These are phyloP conservation scores for Diabrotica virgifera DNA, from an alignment of 1,140 invertebrate species.

Conservation along the genomic window DNA sequence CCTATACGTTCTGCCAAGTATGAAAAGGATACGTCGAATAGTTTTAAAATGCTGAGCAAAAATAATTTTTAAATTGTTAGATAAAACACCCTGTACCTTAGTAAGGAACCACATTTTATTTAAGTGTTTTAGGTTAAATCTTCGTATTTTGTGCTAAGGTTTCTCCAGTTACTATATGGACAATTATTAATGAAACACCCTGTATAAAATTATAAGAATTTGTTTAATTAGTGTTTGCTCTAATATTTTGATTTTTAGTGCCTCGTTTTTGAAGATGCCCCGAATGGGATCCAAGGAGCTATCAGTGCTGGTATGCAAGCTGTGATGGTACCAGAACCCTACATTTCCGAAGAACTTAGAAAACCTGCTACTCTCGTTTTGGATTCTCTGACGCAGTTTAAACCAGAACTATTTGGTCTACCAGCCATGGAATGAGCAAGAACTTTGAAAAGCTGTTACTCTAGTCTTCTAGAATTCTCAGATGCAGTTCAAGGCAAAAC, in stretches of 20 bases:
- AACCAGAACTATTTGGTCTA: slow-evolving; percentile 71
- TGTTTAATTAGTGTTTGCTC: no score
- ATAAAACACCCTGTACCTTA: no score
- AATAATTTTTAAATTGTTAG: no score
- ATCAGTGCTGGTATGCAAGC: slow-evolving; percentile 78
- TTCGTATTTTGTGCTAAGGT: no score
- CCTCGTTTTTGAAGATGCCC: slow-evolving; percentile 85
- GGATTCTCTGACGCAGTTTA: slow-evolving; percentile 70
- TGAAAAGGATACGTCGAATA: no score
- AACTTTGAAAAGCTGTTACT: slow-evolving; percentile 60
- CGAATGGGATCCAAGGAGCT: slow-evolving; percentile 76
- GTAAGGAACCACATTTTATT: no score
- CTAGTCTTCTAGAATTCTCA: slow-evolving; percentile 64
- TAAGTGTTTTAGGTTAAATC: no score
- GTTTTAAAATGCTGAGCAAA: no score
- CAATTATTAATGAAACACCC: no score
- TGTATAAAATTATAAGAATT: no score
- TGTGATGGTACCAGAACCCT: slow-evolving; percentile 73
- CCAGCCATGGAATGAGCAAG: slow-evolving; percentile 51
- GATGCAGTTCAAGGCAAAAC: slow-evolving; percentile 71
- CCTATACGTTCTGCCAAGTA: no score
- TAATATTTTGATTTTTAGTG: slow-evolving; percentile 53
- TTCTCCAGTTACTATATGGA: no score
- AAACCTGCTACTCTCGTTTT: slow-evolving; percentile 67
- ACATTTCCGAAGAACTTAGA: slow-evolving; percentile 56